phyloP scores from a whole-genome alignment of 2,113 vertebrate species.

The Chunga burmeisteri region DNA sequence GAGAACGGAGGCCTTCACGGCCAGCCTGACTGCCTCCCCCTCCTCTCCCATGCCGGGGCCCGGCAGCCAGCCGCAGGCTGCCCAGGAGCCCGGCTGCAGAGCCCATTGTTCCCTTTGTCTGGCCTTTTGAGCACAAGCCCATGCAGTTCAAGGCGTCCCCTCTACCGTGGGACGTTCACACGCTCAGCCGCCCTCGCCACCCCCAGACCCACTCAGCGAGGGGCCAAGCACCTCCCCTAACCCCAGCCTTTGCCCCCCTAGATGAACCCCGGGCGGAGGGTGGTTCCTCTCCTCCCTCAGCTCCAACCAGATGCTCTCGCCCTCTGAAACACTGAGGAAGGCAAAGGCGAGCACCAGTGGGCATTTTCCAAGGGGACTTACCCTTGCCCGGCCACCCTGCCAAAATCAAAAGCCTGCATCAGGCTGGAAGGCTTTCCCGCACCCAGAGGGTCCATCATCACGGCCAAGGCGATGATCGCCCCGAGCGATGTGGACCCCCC shows the following conservation, averaged over 20 bases:
- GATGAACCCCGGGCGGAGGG: not conserved
- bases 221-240: accelerated
- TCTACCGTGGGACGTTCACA: not conserved
- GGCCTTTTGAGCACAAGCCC: not conserved
- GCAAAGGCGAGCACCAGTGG: accelerated
- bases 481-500: accelerated
- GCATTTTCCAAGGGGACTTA: not conserved
- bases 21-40: not conserved
- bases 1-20: not conserved
- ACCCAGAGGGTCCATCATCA: not conserved
- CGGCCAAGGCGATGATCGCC: accelerated
- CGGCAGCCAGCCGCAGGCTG: not conserved
- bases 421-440: not conserved
- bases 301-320: not conserved
- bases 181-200: accelerated
- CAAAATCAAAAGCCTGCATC: not conserved
- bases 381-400: not conserved
- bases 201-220: accelerated
- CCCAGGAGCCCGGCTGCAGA: not conserved
- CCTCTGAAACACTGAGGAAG: accelerated
- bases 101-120: slow-evolving; percentile 45
- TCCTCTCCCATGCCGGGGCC: not conserved
- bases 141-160: not conserved
- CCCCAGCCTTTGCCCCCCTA: not conserved
- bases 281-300: not conserved